Conservation (phyloP, 2,888 invertebrate species). For the Capitulum mitella region DNA sequence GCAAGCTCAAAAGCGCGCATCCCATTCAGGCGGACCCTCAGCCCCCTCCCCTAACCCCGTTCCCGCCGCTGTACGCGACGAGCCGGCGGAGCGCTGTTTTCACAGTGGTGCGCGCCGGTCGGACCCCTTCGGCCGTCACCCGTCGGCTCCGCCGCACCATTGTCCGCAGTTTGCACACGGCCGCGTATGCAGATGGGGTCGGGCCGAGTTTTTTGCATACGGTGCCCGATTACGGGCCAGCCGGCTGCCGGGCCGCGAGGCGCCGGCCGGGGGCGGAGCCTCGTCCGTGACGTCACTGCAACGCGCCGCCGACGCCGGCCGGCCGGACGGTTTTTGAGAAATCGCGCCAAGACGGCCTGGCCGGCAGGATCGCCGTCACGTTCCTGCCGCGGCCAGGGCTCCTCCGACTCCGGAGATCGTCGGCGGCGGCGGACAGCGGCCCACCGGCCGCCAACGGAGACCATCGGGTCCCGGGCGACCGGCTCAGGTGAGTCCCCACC, state of each 20-base stretch:
- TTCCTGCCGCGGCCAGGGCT: background rate
- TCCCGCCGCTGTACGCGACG: background rate
- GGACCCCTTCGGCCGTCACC: background rate
- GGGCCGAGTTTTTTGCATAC: conserved; percentile 6
- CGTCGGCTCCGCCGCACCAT: background rate
- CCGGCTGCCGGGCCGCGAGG: background rate
- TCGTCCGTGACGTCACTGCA: background rate
- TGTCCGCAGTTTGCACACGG: background rate
- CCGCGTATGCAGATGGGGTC: background rate
- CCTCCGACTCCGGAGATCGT: background rate
- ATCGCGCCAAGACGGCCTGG: background rate
- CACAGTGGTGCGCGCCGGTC: no score
- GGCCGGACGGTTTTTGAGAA: background rate
- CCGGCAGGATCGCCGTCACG: background rate
- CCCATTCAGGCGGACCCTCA: no score
- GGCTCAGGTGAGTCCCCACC: background rate
- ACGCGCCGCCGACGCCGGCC: background rate
- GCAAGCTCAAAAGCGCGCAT: no score
- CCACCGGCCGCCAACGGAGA: background rate
- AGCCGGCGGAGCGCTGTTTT: no score
- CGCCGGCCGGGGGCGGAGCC: background rate
- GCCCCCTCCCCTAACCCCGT: background rate
- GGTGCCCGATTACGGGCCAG: background rate
- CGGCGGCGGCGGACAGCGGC: no score
- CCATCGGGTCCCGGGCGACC: background rate